These are phyloP conservation scores for Oncopodura yosiiana DNA, from an alignment of 1,140 invertebrate genomes.

Conservation along the genomic window DNA sequence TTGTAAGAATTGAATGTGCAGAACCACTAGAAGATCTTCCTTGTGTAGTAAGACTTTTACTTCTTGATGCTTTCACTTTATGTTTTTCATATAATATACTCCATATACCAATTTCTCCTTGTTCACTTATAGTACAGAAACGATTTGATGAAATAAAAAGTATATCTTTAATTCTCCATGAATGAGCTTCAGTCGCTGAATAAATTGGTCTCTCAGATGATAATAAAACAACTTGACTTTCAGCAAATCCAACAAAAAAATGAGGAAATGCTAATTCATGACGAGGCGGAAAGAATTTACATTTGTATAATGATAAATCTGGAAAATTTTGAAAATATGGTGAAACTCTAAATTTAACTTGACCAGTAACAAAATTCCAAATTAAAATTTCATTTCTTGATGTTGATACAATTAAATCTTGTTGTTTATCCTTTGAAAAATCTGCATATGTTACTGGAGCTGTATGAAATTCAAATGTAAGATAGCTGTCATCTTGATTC, in stretches of 20 bases:
- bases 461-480: conserved; percentile 27
- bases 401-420: conserved; percentile 25
- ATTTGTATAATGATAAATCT: conserved; percentile 10
- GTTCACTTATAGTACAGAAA: conserved; percentile 27
- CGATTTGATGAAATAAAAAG: conserved; percentile 6
- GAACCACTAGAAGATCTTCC: conserved; percentile 2
- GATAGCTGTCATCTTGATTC: conserved; percentile 13
- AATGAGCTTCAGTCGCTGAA: conserved; percentile 11
- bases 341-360: conserved; percentile 23
- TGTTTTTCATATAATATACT: conserved; percentile 16
- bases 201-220: conserved; percentile 13
- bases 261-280: background rate
- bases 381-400: conserved; percentile 27
- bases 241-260: conserved; percentile 16
- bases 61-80: conserved; percentile 4
- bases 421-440: conserved; percentile 19
- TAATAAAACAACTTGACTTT: conserved; percentile 22
- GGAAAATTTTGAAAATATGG: conserved; percentile 4
- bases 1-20: background rate
- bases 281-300: conserved; percentile 10
- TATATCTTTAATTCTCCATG: conserved; percentile 22
- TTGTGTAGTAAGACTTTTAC: conserved; percentile 17
- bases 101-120: conserved; percentile 30
- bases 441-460: conserved; percentile 18
- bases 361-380: conserved; percentile 22